Evolutionary conservation across 2,113 vertebrate species (phyloP).

Genomic region (Solenodon paradoxus): DNA sequence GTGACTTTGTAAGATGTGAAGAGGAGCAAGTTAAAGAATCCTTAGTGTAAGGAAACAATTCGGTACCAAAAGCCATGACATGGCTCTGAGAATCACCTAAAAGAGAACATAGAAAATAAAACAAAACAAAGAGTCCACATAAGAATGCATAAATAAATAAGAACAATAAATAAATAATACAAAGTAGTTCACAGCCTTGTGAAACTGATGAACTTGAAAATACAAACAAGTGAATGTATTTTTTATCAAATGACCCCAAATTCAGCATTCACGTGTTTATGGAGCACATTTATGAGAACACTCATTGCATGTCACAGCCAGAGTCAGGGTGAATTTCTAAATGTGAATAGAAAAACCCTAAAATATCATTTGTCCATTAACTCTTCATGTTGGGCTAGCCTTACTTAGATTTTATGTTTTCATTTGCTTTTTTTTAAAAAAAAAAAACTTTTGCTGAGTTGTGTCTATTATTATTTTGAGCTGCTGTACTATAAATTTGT

Average conservation of each 20-base stretch:
- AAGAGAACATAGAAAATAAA: background rate
- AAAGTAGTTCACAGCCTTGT: background rate
- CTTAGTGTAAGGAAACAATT: background rate
- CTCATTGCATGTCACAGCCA: too few relatives aligned
- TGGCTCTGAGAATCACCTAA: background rate
- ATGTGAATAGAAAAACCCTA: background rate
- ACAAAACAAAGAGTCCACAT: background rate
- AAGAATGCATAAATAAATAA: background rate
- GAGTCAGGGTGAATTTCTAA: background rate
- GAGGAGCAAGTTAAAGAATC: background rate
- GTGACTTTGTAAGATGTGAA: background rate
- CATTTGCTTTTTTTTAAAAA: background rate
- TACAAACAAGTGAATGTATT: background rate
- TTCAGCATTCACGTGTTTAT: too few relatives aligned
- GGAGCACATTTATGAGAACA: too few relatives aligned
- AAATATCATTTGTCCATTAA: background rate
- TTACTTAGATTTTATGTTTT: background rate
- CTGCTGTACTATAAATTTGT: background rate
- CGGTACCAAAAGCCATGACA: accelerated
- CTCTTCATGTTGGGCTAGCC: background rate
- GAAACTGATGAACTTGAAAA: background rate
- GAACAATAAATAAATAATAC: background rate
- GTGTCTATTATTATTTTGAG: background rate
- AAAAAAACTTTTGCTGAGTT: background rate
- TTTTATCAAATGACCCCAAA: background rate